Percentiles rank a stretch among this genome's conserved stretches.
Conservation (phyloP, 2,113 vertebrate genomes). For the Butorides virescens region DNA sequence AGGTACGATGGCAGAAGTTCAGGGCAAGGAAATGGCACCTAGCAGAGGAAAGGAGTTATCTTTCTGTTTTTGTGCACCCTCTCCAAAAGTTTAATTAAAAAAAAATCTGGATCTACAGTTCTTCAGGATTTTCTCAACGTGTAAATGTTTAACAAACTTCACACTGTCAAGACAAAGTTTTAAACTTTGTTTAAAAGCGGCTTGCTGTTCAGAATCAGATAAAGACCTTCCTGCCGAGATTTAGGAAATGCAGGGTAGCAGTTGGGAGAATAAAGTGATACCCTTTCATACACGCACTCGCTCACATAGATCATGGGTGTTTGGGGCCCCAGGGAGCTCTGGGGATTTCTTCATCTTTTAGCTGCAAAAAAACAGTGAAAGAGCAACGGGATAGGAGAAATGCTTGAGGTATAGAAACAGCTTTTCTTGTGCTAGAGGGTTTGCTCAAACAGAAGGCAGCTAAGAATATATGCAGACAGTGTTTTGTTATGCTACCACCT, state of each 20-base stretch:
- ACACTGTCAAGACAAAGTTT: neutral
- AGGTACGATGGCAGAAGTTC: neutral
- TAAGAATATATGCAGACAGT: neutral
- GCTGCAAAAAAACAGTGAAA: neutral
- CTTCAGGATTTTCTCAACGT: neutral
- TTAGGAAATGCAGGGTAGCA: neutral
- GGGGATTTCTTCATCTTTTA: neutral
- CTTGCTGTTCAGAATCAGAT: neutral
- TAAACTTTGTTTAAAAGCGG: neutral
- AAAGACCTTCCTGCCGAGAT: neutral
- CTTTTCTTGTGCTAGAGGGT: neutral
- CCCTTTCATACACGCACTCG: neutral
- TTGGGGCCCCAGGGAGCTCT: neutral
- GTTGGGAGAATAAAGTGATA: neutral
- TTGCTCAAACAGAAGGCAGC: neutral
- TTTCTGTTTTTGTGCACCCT: neutral
- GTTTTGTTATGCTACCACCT: neutral
- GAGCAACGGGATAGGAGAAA: neutral
- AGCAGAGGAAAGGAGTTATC: neutral
- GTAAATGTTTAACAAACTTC: neutral
- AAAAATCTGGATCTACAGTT: neutral
- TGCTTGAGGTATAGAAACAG: neutral
- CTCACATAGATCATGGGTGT: neutral
- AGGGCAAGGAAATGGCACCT: neutral
- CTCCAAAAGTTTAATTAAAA: neutral